These are phyloP conservation scores for Crocidura indochinensis DNA, from an alignment of 2,797 vertebrate species.

Conservation along the genomic window DNA sequence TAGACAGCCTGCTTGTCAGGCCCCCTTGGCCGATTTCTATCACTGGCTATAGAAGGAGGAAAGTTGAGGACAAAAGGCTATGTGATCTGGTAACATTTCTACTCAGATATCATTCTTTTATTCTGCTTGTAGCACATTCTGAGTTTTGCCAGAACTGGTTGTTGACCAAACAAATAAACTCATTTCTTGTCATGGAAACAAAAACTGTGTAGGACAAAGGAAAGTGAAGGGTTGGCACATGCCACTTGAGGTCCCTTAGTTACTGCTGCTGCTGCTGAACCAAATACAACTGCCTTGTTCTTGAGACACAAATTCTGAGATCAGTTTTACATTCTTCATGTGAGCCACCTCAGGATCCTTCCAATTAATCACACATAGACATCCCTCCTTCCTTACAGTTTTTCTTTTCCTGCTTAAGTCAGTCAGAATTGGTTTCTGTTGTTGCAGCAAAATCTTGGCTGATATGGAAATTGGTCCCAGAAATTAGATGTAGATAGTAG, in stretches of 20 bases:
- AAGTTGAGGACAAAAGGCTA: background rate
- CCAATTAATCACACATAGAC: conserved; percentile 55
- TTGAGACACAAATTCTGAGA: background rate
- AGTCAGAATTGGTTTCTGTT: conserved; percentile 75
- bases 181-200: background rate
- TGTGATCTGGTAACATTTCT: background rate
- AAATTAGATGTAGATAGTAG: conserved; percentile 72
- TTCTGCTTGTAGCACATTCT: background rate
- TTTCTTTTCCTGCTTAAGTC: conserved; percentile 49
- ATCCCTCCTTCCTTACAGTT: background rate
- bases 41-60: background rate
- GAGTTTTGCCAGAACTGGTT: background rate
- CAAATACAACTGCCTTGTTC: background rate
- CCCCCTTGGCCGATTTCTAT: background rate
- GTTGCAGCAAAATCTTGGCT: conserved; percentile 72
- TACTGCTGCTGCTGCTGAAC: background rate
- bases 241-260: background rate
- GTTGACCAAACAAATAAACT: background rate
- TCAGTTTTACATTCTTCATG: background rate
- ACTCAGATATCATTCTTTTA: background rate
- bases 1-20: background rate
- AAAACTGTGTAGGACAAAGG: background rate
- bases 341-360: conserved; percentile 41
- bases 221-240: background rate
- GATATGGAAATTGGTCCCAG: conserved; percentile 76